A percentile compares a stretch with the other conserved stretches of the same genome.
These are phyloP conservation scores for Drosophila birchii DNA, from an alignment of 2,888 invertebrate species.

Conservation along the genomic window DNA sequence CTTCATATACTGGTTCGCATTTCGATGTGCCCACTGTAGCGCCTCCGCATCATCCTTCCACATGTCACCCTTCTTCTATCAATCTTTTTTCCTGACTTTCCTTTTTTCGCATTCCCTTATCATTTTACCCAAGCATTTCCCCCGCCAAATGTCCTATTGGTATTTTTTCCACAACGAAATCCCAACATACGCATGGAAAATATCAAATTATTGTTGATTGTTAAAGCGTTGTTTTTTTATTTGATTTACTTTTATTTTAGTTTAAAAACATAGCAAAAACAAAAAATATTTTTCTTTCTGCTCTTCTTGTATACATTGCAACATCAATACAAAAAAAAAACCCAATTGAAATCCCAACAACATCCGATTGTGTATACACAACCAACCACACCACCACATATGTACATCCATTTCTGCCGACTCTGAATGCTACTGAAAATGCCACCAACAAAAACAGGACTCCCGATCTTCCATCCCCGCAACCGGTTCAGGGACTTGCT, in stretches of 20 bases:
- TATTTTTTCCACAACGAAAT: slow-evolving; percentile 76
- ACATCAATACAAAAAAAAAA: slow-evolving; percentile 59
- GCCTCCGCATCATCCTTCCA: slow-evolving; percentile 45
- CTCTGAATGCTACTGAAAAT: slow-evolving; percentile 46
- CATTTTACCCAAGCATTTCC: slow-evolving; percentile 23
- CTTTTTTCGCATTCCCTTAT: neutral
- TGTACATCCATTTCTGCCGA: slow-evolving; percentile 50
- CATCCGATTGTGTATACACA: slow-evolving; percentile 41
- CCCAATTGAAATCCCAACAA: slow-evolving; percentile 65
- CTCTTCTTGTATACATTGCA: slow-evolving; percentile 81
- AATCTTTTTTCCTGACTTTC: slow-evolving; percentile 11
- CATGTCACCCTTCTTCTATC: slow-evolving; percentile 16
- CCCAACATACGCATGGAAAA: slow-evolving; percentile 80
- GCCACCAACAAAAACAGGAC: slow-evolving; percentile 85
- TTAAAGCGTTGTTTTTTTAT: slow-evolving; percentile 79
- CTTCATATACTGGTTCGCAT: slow-evolving; percentile 49
- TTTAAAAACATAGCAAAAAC: slow-evolving; percentile 76
- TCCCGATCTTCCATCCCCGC: slow-evolving; percentile 90
- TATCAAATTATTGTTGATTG: slow-evolving; percentile 76
- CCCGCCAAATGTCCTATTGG: slow-evolving; percentile 51
- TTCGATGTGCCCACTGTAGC: slow-evolving; percentile 57
- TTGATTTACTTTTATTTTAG: slow-evolving; percentile 76
- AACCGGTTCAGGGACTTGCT: slow-evolving; percentile 88
- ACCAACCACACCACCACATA: slow-evolving; percentile 34
- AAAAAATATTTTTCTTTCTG: slow-evolving; percentile 79